Base-by-base conservation (phyloP, 2,113 vertebrate species). In the Chaenogobius annularis region DNA sequence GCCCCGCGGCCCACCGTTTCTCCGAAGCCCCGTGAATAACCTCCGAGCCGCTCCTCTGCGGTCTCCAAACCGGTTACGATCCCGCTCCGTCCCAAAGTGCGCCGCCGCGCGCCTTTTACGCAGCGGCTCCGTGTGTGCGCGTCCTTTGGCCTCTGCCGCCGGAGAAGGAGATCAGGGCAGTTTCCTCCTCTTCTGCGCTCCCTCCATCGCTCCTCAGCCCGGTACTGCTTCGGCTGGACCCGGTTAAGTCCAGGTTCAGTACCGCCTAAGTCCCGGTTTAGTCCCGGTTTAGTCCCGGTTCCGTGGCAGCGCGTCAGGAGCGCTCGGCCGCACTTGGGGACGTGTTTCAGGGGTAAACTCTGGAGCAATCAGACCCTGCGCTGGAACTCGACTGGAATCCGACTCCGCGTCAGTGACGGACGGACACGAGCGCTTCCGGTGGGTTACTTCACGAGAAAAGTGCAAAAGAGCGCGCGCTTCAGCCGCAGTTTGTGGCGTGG, bases 381-480 rank as follows among this genome's bases (percentile, higher is more conserved):
- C 15, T 14, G 46, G 47, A 69, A 80, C 52, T 68, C 46, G 40
- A 15, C 52, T 19, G 20, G 69, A 69, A 55, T n/a, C 64, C 56
- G 0, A 69, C 19, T 20, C 10, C 15, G 23, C 9, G 10, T 44
- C 15, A 55, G 35, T 37, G 5, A 11, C 0, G 0, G 23, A 15
- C 12, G 47, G 35, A 7, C 1, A 19, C 3, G 14, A 0, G 19
- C 1, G 7, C 22, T 73, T 82, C 81, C 70, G 1, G 69, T 5
- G 1, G 0, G 0, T 9, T 1, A 7, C 15, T 83, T 83, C 84
- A 86, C 58, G 76, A 74, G 81, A 88, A 84, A 37, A 74, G 72
- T 10, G 44, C 40, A 0, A 17, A 3, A 31, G 26, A 31, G 26
- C 26, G 26, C 26, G 26, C 1, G 26, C 26, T 31, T 31, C 26